Evolutionary conservation across 2,888 invertebrate species (phyloP), one percentile per base, ranked within the genome.

Genomic region (Ophion ellenae): DNA sequence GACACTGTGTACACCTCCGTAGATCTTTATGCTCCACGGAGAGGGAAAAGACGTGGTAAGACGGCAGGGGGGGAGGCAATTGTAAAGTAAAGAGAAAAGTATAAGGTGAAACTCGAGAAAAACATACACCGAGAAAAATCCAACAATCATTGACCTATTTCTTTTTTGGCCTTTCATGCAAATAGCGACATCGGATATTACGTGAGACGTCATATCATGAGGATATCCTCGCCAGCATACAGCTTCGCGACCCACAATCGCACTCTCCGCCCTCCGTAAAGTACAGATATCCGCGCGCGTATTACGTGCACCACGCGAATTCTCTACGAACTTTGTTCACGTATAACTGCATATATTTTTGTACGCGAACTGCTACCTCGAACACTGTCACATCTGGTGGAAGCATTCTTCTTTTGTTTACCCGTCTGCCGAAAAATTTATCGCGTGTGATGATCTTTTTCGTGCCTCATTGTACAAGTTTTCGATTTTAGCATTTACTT

Each of bases 71-170:
- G 20, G n/a, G n/a, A 4, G 7, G 24, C 32, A 47, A 53, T 69
- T 64, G 47, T 28, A 5, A 71, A 47, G 69, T 6, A 71, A 70
- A 57, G 64, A 53, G 36, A 59, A 74, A 85, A 47, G 17, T 36
- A 69, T 17, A 45, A n/a, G 78, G 28, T 2, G 36, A 71, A 73
- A 10, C 7, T 17, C 11, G 32, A 4, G n/a, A 67, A 74, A 40
- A 76, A 57, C 53, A 57, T 61, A 76, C 77, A 28, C 40, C 53
- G 66, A 61, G 81, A 83, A 86, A 74, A 74, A 83, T 83, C 63
- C 80, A 61, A 64, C 59, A 83, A 83, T 83, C 81, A 83, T 86
- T 83, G 86, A 86, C 83, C 86, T 32, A 81, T 74, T 86, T 85
- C 14, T 75, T 45, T 61, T 20, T 14, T 61, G 11, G 40, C 47